Evolutionary conservation across 2,113 vertebrate species (phyloP).

Genomic region (Amia ocellicauda): DNA sequence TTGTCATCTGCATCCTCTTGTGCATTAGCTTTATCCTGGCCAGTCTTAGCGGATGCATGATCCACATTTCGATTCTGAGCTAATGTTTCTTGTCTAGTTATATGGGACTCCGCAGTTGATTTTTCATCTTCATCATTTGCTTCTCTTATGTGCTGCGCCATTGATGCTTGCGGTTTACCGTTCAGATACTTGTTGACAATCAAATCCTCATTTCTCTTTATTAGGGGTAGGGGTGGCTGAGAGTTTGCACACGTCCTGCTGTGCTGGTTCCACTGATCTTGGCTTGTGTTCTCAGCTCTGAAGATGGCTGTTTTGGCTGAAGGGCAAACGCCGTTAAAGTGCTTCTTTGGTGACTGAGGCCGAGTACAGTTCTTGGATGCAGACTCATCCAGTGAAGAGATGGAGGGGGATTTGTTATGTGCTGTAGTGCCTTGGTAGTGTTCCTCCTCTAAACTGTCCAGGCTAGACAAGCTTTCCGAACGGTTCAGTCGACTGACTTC

Average conservation of each 20-base stretch:
- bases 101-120: conserved; percentile 1
- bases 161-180: conserved; percentile 37
- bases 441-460: conserved; percentile 84
- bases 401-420: conserved; percentile 37
- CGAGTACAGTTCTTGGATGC: conserved; percentile 36
- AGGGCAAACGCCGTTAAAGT: conserved; percentile 31
- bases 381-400: conserved; percentile 41
- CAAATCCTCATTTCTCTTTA: conserved; percentile 44
- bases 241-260: conserved; percentile 33
- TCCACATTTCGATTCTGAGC: conserved; percentile 7
- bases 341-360: conserved; percentile 37
- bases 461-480: conserved; percentile 77
- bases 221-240: conserved; percentile 37
- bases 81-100: conserved; percentile 30
- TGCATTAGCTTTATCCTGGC: conserved; percentile 10
- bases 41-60: conserved; percentile 3
- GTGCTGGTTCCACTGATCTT: conserved; percentile 45
- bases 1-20: conserved; percentile 31
- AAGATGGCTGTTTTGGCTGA: conserved; percentile 38
- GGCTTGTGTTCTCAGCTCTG: conserved; percentile 49
- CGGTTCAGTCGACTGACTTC: conserved; percentile 59
- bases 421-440: conserved; percentile 49
- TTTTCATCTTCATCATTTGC: conserved; percentile 24
- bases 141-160: conserved; percentile 15
- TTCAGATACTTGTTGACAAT: conserved; percentile 34